phyloP scores from a whole-genome alignment of 1,140 invertebrate species.

The Drosophila prosaltans region DNA sequence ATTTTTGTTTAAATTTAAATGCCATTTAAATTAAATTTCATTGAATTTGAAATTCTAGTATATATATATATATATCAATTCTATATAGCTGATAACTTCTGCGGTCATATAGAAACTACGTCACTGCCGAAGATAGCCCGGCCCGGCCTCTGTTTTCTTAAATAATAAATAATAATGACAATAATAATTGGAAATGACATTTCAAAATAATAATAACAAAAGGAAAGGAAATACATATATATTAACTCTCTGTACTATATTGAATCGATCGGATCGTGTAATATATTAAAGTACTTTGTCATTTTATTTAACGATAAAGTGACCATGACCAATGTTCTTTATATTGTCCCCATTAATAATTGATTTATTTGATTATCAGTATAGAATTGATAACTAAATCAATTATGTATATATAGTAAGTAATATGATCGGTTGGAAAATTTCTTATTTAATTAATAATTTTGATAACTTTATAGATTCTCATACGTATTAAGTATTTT shows the following conservation, averaged over 20 bases:
- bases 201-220: slow-evolving; percentile 4
- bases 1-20: too few species aligned
- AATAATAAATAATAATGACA: not conserved
- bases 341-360: not conserved
- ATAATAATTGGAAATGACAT: not conserved
- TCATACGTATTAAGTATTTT: slow-evolving; percentile 34
- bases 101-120: not conserved
- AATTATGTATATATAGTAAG: not conserved
- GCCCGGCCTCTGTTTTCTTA: not conserved
- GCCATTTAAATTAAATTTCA: not conserved
- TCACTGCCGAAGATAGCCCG: slow-evolving; percentile 7
- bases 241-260: not conserved
- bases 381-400: too few species aligned
- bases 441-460: not conserved
- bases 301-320: not conserved
- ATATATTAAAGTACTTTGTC: not conserved
- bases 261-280: not conserved
- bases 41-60: not conserved
- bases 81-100: not conserved
- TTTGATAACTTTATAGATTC: too few species aligned
- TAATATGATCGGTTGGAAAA: not conserved
- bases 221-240: too few species aligned
- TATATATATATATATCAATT: too few species aligned
- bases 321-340: not conserved
- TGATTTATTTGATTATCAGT: not conserved